Evolutionary conservation across 2,888 invertebrate species (phyloP).

Genomic region (Psylliodes chrysocephalus): DNA sequence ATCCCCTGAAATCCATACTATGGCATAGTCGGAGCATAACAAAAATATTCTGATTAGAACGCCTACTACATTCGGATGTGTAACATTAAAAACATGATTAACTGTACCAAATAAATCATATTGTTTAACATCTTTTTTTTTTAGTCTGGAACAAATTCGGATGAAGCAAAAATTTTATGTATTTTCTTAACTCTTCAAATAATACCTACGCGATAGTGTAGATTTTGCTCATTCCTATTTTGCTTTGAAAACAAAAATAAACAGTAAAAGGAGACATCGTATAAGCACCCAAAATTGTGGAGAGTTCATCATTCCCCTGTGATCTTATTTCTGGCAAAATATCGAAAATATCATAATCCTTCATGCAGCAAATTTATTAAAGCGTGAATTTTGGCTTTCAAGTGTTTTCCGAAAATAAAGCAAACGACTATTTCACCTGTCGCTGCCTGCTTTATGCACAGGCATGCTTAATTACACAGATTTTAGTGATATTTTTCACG

Average conservation of each 20-base stretch:
- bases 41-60: too few relatives aligned
- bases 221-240: not conserved
- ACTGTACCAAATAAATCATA: too few relatives aligned
- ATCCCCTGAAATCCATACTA: too few relatives aligned
- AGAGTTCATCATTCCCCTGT: slow-evolving; percentile 5
- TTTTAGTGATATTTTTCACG: not conserved
- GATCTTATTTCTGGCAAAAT: slow-evolving; percentile 28
- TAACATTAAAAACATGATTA: too few relatives aligned
- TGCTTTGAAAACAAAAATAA: not conserved
- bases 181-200: too few relatives aligned
- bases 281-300: slow-evolving; percentile 10
- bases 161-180: too few relatives aligned
- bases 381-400: slow-evolving; percentile 34
- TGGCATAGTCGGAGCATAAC: too few relatives aligned
- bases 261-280: too few relatives aligned
- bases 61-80: too few relatives aligned
- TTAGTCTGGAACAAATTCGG: too few relatives aligned
- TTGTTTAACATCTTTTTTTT: too few relatives aligned
- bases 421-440: slow-evolving; percentile 18
- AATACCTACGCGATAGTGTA: too few relatives aligned
- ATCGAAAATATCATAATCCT: slow-evolving; percentile 38
- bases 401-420: slow-evolving; percentile 32
- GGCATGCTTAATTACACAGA: slow-evolving; percentile 1
- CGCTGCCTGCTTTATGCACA: slow-evolving; percentile 7
- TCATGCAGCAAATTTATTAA: slow-evolving; percentile 35